phyloP scores from a whole-genome alignment of 2,113 vertebrate genomes.

The Sakesphorus luctuosus region DNA sequence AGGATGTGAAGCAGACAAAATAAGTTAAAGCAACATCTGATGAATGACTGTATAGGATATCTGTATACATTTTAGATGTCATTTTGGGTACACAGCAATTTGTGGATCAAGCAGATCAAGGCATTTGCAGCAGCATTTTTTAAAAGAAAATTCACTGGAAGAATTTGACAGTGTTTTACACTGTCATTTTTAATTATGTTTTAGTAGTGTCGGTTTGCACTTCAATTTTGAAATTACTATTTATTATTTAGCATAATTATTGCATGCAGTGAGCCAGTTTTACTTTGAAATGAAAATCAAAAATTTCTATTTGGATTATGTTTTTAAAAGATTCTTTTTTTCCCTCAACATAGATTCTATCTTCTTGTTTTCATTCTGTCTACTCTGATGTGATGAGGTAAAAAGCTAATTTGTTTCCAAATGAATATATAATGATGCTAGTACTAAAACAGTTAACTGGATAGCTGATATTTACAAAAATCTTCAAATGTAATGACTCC shows the following conservation, averaged over 20 bases:
- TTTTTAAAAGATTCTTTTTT: neutral
- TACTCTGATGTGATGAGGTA: neutral
- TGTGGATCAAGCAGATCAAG: conserved; percentile 43
- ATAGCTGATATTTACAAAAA: conserved; percentile 74
- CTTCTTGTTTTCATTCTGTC: neutral
- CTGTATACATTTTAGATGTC: conserved; percentile 29
- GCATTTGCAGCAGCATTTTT: neutral
- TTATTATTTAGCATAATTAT: conserved; percentile 36
- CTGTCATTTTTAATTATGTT: conserved; percentile 27
- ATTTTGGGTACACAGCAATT: conserved; percentile 12
- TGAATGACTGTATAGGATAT: neutral
- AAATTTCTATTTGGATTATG: neutral
- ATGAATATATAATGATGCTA: conserved; percentile 48
- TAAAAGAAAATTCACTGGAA: neutral
- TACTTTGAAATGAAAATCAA: conserved; percentile 17
- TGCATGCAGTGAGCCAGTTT: neutral
- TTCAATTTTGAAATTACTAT: conserved; percentile 17
- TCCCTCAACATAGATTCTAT: neutral
- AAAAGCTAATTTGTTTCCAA: conserved; percentile 55
- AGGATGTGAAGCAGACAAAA: neutral
- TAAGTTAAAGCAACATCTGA: neutral
- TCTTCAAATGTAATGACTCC: conserved; percentile 69
- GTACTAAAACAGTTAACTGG: conserved; percentile 68
- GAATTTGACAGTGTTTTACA: neutral
- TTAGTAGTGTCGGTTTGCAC: neutral